Evolutionary conservation across 2,113 vertebrate genomes (phyloP).

Genomic region (Sinocyclocheilus grahami): DNA sequence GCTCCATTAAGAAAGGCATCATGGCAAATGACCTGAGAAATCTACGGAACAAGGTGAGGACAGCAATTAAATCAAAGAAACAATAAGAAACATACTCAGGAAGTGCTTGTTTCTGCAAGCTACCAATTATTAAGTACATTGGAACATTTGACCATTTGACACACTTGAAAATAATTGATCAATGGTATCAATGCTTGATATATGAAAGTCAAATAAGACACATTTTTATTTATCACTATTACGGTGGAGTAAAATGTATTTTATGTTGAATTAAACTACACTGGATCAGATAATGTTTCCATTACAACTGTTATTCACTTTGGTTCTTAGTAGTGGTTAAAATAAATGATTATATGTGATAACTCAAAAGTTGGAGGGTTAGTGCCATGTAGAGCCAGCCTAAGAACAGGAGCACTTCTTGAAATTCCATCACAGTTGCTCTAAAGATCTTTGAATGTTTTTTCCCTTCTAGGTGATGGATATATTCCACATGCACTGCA

Average conservation of each 20-base stretch:
- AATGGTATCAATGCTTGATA: not conserved
- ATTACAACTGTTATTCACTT: not conserved
- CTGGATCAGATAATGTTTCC: not conserved
- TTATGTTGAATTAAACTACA: not conserved
- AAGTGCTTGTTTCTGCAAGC: too few relatives aligned
- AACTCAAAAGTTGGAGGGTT: not conserved
- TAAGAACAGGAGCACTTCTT: not conserved
- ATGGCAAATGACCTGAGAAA: constrained; percentile 76
- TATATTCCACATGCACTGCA: constrained; percentile 63
- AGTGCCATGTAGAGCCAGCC: not conserved
- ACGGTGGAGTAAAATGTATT: not conserved
- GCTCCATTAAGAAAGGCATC: constrained; percentile 81
- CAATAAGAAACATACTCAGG: too few relatives aligned
- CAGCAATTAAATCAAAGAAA: not conserved
- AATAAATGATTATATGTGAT: not conserved
- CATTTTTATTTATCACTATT: not conserved
- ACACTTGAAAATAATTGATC: too few relatives aligned
- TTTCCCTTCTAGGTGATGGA: constrained; percentile 72
- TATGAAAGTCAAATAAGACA: not conserved
- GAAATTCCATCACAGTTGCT: constrained; percentile 1
- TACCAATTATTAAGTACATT: too few relatives aligned
- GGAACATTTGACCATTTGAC: too few relatives aligned
- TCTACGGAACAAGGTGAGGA: constrained; percentile 83
- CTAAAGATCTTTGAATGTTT: not conserved
- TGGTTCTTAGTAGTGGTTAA: not conserved